Evolutionary conservation across 2,888 invertebrate species (phyloP).

Genomic region (Pharmacophagus antenor): DNA sequence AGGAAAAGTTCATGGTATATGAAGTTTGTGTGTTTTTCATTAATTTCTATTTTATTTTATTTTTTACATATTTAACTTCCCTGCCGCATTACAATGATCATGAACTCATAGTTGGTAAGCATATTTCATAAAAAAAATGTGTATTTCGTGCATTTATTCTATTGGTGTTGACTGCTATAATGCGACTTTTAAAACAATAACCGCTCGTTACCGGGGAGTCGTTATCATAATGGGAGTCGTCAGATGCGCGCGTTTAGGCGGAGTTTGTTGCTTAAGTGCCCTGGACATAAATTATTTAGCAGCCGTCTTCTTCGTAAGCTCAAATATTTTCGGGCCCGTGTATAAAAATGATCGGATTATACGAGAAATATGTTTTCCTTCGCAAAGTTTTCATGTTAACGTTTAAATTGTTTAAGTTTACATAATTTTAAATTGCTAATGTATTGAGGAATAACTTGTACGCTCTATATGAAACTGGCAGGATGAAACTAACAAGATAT

Average conservation of each 20-base stretch:
- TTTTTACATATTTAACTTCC: too few relatives aligned
- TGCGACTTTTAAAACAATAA: conserved; percentile 62
- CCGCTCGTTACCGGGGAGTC: conserved; percentile 64
- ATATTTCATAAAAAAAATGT: too few relatives aligned
- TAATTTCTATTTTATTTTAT: too few relatives aligned
- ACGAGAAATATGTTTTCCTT: background rate
- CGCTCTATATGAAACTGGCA: too few relatives aligned
- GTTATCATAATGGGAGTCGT: conserved; percentile 73
- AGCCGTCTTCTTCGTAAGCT: conserved; percentile 20
- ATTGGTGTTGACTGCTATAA: conserved; percentile 52
- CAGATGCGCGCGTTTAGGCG: conserved; percentile 55
- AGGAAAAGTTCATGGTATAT: too few relatives aligned
- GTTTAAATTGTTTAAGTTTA: background rate
- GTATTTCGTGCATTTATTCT: background rate
- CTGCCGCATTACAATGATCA: too few relatives aligned
- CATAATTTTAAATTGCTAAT: background rate
- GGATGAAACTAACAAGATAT: too few relatives aligned
- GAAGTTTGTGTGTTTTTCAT: too few relatives aligned
- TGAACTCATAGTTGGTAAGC: too few relatives aligned
- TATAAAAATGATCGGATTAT: conserved; percentile 11
- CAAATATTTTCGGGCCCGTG: conserved; percentile 4
- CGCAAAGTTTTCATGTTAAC: background rate
- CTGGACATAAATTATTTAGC: conserved; percentile 32
- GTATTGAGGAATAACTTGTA: background rate
- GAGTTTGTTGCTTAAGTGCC: conserved; percentile 36